Base-by-base conservation (phyloP, 2,113 vertebrate species). In the Bos indicus region DNA sequence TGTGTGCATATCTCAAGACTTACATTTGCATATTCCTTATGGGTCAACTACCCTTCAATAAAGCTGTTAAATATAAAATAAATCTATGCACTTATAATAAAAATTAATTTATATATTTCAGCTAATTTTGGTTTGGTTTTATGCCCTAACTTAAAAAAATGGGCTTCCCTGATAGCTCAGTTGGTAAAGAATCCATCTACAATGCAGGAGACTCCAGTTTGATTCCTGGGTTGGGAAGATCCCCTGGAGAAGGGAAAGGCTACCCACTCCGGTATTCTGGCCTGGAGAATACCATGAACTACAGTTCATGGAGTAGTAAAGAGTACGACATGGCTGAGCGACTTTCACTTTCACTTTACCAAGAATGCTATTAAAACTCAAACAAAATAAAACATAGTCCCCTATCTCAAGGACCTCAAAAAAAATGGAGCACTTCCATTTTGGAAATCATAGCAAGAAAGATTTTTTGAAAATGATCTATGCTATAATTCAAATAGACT, bases 281-380 rank as follows among this genome's bases (percentile, higher is more conserved):
- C 67, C 19, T 36, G 67, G n/a, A 40, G 67, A 71, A 71, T 71
- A 40, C 67, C n/a, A 71, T 71, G 19, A 71, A 23, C 67, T 40
- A 23, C n/a, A 71, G 10, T 12, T n/a, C 10, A 6, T 23, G 19
- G 67, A 71, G 19, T 23, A 21, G n/a, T 11, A 71, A 71, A 71
- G 67, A 23, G n/a, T 23, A 19, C 0, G 1, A 71, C 5, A 40
- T 0, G 0, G 19, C 67, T 71, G 67, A 23, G 67, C 0, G n/a
- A 71, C n/a, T 23, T 40, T 40, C n/a, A 71, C n/a, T 36, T 71
- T 71, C n/a, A 30, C 52, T 46, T 48, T 46, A 40, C 30, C 46
- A 46, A 48, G 85, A 59, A 90, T 92, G 40, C 21, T 74, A 36
- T 33, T 60, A 52, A 57, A 52, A 77, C 40, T 33, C 9, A 57